Conservation (phyloP, 2,797 vertebrate genomes). For the Sparidentex hasta region DNA sequence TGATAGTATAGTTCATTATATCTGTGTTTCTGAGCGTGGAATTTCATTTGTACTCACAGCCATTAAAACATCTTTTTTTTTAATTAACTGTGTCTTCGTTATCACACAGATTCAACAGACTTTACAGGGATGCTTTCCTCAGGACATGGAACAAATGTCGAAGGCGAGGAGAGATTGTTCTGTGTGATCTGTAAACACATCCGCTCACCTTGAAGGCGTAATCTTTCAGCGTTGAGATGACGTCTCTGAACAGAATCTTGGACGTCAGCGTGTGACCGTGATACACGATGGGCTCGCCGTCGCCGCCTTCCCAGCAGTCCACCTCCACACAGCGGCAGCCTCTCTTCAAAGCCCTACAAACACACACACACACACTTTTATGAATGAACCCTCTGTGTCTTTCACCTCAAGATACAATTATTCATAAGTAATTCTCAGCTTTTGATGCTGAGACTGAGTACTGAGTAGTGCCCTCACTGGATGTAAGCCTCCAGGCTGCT, state of each 20-base stretch:
- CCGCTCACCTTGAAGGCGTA: constrained; percentile 95
- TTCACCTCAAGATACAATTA: not conserved
- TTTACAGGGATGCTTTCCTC: no score
- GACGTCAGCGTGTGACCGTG: constrained; percentile 96
- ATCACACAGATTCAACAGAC: no score
- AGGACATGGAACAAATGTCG: no score
- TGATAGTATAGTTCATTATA: no score
- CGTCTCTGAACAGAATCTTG: constrained; percentile 96
- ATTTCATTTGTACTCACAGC: no score
- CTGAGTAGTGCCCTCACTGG: constrained; percentile 81
- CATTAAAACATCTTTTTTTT: no score
- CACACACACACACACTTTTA: constrained; percentile 22
- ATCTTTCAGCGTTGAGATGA: constrained; percentile 89
- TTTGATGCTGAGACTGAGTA: not conserved
- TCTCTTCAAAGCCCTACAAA: constrained; percentile 90
- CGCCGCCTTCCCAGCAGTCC: constrained; percentile 96
- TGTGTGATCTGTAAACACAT: not conserved
- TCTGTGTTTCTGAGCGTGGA: no score
- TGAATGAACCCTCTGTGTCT: not conserved
- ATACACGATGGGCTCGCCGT: constrained; percentile 94
- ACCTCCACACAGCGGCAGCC: constrained; percentile 95
- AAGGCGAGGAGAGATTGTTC: not conserved
- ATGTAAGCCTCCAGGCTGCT: constrained; percentile 98
- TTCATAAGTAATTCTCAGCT: not conserved
- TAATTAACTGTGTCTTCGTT: no score